Base-by-base conservation (phyloP, 2,797 vertebrate genomes). In the Taenioides sp. region DNA sequence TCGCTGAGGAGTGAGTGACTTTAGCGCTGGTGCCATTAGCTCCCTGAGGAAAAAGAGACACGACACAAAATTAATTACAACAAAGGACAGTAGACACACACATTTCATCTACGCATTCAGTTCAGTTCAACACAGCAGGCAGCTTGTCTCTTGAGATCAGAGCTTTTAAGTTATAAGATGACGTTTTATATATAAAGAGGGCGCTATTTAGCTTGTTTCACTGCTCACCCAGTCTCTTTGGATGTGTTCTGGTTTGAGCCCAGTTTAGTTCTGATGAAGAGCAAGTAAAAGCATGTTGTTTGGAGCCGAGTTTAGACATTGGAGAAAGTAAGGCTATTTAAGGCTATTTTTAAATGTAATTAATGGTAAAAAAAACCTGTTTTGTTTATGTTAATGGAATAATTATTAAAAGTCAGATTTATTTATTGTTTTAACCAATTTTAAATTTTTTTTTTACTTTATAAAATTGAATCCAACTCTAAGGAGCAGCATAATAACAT, bases 1-100 rank as follows among this genome's bases (percentile, higher is more conserved):
- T 91, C 17, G 94, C 94, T 0, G 96, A 95, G 5, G 92, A 88
- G 54, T 94, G 95, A 79, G 94, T 90, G 71, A 92, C 92, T 85
- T 97, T 97, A 63, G 92, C 83, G 0, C 92, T 90, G 11, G 92
- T 87, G 14, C 92, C 76, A 55, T 86, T 94, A 14, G 93, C 93
- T 22, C 93, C 94, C 96, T 97, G 89, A 28, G 61, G 70, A 37
- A 78, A 37, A 69, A 43, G 28, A 77, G 25, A 71, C 31, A 57
- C 4, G 71, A 34, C 68, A 34, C 40, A 50, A 25, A 65, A 18
- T n/a, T 3, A 66, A 65, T 65, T 27, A 65, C 43, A 17, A 50
- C 43, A 37, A 23, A 63, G 37, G 34, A 72, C 59, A 62, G 69
- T 63, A 58, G 14, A 37, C 50, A 62, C 4, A n/a, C 40, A 68